phyloP scores from a whole-genome alignment of 2,113 vertebrate genomes.

The Sinocyclocheilus maitianheensis region DNA sequence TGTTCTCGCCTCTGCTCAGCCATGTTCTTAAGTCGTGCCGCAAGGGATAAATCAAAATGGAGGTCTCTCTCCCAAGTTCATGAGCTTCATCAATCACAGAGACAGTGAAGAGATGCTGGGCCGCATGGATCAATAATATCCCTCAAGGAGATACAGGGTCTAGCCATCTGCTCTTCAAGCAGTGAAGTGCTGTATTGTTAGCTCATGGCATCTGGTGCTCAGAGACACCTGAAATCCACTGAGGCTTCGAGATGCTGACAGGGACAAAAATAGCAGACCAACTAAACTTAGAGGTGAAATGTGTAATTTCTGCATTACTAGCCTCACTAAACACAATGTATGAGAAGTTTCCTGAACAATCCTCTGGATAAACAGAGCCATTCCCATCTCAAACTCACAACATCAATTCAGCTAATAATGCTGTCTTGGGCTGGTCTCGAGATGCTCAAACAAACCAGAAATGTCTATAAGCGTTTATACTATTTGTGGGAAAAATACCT shows the following conservation, averaged over 20 bases:
- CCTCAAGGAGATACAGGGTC: conserved; percentile 8
- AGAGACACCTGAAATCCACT: background rate
- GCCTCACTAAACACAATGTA: background rate
- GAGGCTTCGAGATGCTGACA: background rate
- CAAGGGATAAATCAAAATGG: conserved; percentile 46
- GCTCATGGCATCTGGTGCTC: conserved; percentile 17
- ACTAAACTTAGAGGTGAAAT: background rate
- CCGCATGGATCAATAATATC: conserved; percentile 24
- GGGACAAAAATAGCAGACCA: background rate
- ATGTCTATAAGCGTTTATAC: background rate
- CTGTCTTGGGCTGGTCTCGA: background rate
- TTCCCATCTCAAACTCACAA: background rate
- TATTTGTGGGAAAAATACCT: background rate
- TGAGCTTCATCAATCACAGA: conserved; percentile 45
- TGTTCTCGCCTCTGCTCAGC: conserved; percentile 20
- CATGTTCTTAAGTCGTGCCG: conserved; percentile 24
- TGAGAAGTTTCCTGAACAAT: background rate
- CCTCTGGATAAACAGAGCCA: background rate
- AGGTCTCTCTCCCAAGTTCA: conserved; percentile 27
- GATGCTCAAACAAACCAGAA: background rate
- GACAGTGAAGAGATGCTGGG: conserved; percentile 20
- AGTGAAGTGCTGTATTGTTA: background rate
- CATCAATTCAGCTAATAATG: background rate
- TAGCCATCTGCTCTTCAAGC: conserved; percentile 35
- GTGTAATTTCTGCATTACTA: background rate